phyloP scores from a whole-genome alignment of 2,888 invertebrate species.

The Meta bourneti region DNA sequence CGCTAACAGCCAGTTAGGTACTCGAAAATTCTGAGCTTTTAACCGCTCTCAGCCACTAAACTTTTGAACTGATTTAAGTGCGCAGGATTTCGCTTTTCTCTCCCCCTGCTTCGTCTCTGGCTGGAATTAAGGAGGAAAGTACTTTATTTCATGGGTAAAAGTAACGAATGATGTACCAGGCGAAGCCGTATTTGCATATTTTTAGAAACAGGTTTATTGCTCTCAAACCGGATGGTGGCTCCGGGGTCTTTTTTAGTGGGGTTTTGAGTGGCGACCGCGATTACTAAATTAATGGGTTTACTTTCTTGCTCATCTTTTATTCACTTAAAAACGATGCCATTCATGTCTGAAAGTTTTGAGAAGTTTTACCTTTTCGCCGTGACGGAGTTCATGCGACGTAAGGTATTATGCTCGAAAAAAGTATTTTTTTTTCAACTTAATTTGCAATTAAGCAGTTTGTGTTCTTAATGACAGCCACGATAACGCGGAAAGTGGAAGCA shows the following conservation, averaged over 20 bases:
- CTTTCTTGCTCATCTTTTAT: background rate
- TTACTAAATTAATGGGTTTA: background rate
- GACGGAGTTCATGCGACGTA: too few relatives aligned
- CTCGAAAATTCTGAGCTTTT: constrained; percentile 22
- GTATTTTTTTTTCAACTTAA: too few relatives aligned
- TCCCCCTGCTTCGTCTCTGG: background rate
- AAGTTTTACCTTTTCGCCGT: too few relatives aligned
- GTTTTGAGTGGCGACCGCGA: background rate
- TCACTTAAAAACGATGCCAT: background rate
- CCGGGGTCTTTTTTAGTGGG: background rate
- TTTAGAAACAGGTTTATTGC: background rate
- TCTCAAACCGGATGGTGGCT: background rate
- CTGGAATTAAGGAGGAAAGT: constrained; percentile 20
- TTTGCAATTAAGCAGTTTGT: too few relatives aligned
- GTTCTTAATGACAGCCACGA: too few relatives aligned
- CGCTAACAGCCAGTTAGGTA: constrained; percentile 46
- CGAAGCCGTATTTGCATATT: background rate
- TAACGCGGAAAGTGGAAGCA: too few relatives aligned
- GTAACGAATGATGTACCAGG: background rate
- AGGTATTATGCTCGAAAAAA: too few relatives aligned
- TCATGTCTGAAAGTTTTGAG: too few relatives aligned
- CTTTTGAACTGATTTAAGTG: constrained; percentile 37
- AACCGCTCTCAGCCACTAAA: background rate
- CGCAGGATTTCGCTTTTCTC: constrained; percentile 2
- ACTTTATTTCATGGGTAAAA: background rate